phyloP scores from a whole-genome alignment of 1,140 invertebrate genomes.

The Zaprionus nigranus region DNA sequence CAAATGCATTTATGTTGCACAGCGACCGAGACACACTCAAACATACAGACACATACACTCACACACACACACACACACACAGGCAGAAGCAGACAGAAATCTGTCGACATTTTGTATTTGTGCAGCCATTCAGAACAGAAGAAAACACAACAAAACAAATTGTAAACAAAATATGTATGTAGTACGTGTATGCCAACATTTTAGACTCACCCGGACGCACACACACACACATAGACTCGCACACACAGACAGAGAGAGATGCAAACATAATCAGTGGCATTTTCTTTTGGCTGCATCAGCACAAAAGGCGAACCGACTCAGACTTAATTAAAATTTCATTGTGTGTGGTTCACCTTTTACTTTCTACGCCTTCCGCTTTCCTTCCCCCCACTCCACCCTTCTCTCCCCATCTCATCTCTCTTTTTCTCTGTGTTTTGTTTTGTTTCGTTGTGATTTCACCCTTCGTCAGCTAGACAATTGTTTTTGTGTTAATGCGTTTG shows the following conservation, averaged over 20 bases:
- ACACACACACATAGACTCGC: no score
- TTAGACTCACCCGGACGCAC: constrained; percentile 61
- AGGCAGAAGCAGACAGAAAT: constrained; percentile 18
- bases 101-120: constrained; percentile 75
- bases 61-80: constrained; percentile 5
- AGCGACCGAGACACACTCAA: constrained; percentile 1
- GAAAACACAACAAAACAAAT: constrained; percentile 64
- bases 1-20: constrained; percentile 20
- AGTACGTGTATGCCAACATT: constrained; percentile 58
- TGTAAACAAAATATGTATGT: constrained; percentile 64
- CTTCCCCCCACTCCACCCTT: not conserved
- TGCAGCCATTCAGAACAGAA: constrained; percentile 73
- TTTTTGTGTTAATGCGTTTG: constrained; percentile 53
- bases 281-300: constrained; percentile 78
- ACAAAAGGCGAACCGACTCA: constrained; percentile 66
- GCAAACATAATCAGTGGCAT: constrained; percentile 77
- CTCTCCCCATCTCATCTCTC: constrained; percentile 3
- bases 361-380: constrained; percentile 1
- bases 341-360: constrained; percentile 66
- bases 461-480: constrained; percentile 47
- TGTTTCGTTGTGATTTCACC: constrained; percentile 52
- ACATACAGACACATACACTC: not conserved
- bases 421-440: constrained; percentile 35
- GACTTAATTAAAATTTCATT: constrained; percentile 82
- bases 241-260: not conserved